Evolutionary conservation across 2,113 vertebrate genomes (phyloP), one percentile per base, ranked within the genome.

Genomic region (Pavo muticus): DNA sequence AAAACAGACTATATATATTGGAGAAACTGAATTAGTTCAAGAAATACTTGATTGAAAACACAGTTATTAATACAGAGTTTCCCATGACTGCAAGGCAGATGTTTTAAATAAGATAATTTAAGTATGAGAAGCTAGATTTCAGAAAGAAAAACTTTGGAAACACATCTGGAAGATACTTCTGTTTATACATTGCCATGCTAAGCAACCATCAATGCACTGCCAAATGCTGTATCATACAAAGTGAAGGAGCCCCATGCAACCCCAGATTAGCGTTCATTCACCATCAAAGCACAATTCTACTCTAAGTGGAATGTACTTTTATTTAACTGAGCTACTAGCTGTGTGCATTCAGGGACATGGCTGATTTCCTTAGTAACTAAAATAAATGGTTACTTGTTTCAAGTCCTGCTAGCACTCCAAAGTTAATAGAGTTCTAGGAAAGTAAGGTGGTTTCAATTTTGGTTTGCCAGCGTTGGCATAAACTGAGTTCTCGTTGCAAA

Each of bases 311-410:
- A 9, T 30, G 37, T 44, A 37, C 75, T 71, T 67, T 64, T 19
- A 69, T 21, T 14, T 25, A 90, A 39, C 40, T 52, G 75, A 83
- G 56, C 25, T 79, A 47, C 65, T 65, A 57, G 6, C 0, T 9
- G 23, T 24, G 25, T 44, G 15, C 70, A 75, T 81, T 57, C 72
- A 27, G 0, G n/a, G 73, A 45, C n/a, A 15, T 5, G 59, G 45
- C 2, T 92, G 76, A 75, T 45, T 84, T 75, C 40, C 21, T 29
- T 52, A n/a, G 57, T 57, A 87, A 95, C 25, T 56, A 67, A 84
- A 95, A 94, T 48, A 92, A 91, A 91, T 48, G 57, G 40, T 60
- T 63, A 7, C 12, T 78, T 44, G 16, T 75, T 89, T 65, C 30
- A 13, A 64, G 80, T 48, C 57, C 72, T 81, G 60, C 80, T 27